These are phyloP conservation scores for Vipera latastei DNA, from an alignment of 2,797 vertebrate genomes.

Conservation along the genomic window DNA sequence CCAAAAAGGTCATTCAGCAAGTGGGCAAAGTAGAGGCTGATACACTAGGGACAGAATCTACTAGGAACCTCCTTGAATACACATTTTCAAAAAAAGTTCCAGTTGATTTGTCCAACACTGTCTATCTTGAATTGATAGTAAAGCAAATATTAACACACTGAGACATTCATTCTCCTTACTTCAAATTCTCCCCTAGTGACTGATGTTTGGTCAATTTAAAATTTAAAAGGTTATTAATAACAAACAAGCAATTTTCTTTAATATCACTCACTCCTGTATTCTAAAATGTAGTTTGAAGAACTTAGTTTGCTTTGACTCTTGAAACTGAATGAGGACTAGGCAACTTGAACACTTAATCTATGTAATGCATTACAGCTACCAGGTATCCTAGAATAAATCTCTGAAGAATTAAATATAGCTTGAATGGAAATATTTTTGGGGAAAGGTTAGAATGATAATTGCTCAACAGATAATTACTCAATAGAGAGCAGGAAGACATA, in stretches of 20 bases:
- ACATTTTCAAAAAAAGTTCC: background rate
- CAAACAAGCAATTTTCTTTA: background rate
- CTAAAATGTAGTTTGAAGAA: background rate
- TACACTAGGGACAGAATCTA: background rate
- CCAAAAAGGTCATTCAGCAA: background rate
- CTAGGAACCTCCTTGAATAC: background rate
- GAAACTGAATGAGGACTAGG: background rate
- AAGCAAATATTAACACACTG: background rate
- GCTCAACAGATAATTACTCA: background rate
- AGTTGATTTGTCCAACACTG: background rate
- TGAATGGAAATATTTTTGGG: background rate
- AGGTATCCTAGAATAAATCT: background rate
- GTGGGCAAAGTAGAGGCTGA: background rate
- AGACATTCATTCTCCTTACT: background rate
- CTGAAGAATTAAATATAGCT: background rate
- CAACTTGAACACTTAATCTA: background rate
- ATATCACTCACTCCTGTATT: background rate
- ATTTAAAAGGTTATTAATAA: background rate
- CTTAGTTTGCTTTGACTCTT: background rate
- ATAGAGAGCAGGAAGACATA: background rate
- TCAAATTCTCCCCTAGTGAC: background rate
- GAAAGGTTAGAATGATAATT: background rate
- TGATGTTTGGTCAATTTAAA: background rate
- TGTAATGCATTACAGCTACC: background rate
- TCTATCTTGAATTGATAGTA: background rate